Percentiles rank a stretch among this genome's conserved stretches.
Conservation (phyloP, 2,113 vertebrate genomes). For the Embiotoca jacksoni region DNA sequence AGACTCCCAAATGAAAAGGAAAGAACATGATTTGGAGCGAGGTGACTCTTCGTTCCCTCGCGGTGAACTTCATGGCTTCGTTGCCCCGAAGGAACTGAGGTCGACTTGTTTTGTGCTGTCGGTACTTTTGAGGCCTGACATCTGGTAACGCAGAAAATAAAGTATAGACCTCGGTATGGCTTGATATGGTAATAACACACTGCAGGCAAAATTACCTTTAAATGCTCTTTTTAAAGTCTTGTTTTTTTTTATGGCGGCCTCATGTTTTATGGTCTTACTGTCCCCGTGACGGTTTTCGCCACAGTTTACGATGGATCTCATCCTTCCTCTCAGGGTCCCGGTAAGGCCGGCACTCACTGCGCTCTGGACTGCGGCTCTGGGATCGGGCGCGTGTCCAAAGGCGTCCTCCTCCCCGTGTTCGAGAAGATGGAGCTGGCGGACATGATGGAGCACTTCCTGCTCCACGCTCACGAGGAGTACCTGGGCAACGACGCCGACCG, state of each 20-base stretch:
- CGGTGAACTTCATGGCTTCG: no score
- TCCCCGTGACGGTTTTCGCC: no score
- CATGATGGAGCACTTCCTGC: slow-evolving; percentile 95
- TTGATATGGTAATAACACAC: slow-evolving; percentile 46
- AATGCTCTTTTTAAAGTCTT: slow-evolving; percentile 3
- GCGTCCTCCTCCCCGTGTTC: slow-evolving; percentile 93
- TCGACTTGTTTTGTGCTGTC: no score
- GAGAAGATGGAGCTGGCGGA: slow-evolving; percentile 92
- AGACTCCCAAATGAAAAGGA: no score
- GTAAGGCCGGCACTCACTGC: slow-evolving; percentile 88
- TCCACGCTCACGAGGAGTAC: slow-evolving; percentile 92
- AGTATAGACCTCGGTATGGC: background rate
- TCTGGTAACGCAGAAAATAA: no score
- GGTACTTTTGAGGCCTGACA: no score
- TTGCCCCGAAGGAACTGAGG: no score
- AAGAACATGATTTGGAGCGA: no score
- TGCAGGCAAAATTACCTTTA: slow-evolving; percentile 13
- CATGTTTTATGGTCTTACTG: no score
- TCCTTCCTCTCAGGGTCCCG: slow-evolving; percentile 84
- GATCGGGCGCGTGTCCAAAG: slow-evolving; percentile 93
- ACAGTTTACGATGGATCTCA: background rate
- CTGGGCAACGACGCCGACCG: slow-evolving; percentile 86
- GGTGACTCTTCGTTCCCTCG: no score
- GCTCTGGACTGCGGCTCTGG: slow-evolving; percentile 95
- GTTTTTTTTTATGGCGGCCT: no score